phyloP scores from a whole-genome alignment of 2,888 invertebrate species.

The Pollenia griseotomentosa region DNA sequence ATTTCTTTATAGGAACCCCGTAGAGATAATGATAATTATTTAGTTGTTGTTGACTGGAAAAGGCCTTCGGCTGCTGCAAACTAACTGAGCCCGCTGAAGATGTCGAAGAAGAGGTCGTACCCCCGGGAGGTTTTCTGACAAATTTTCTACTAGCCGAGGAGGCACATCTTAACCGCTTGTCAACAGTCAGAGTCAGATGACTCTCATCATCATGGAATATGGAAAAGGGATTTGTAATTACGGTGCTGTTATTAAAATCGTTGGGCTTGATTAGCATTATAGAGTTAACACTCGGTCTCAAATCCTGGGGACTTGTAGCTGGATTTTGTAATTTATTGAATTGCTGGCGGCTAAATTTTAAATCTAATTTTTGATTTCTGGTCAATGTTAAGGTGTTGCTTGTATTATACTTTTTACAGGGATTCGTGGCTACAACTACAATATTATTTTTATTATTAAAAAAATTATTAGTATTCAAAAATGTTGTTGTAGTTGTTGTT shows the following conservation, averaged over 20 bases:
- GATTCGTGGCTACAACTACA: constrained; percentile 60
- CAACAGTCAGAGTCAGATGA: constrained; percentile 79
- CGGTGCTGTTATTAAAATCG: constrained; percentile 80
- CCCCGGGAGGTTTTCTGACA: constrained; percentile 31
- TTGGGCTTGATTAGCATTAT: constrained; percentile 54
- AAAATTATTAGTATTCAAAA: constrained; percentile 80
- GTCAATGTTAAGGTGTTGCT: constrained; percentile 34
- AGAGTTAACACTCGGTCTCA: background rate
- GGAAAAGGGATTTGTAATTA: constrained; percentile 84
- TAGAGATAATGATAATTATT: constrained; percentile 78
- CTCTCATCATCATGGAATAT: constrained; percentile 80
- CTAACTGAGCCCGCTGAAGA: constrained; percentile 33
- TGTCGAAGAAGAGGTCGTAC: constrained; percentile 26
- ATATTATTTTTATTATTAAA: constrained; percentile 79
- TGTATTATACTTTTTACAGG: constrained; percentile 35
- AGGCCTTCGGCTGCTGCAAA: constrained; percentile 42
- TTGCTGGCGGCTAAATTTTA: constrained; percentile 44
- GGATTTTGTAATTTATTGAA: constrained; percentile 48
- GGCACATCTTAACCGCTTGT: constrained; percentile 78
- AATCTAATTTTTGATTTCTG: constrained; percentile 62
- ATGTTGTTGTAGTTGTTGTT: constrained; percentile 73
- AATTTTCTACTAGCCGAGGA: constrained; percentile 68
- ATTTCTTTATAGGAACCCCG: constrained; percentile 80
- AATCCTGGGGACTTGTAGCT: too few relatives aligned
- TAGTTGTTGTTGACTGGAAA: constrained; percentile 55